A percentile compares a stretch with the other conserved stretches of the same genome.
These are phyloP conservation scores for Adoxophyes honmai DNA, from an alignment of 1,140 invertebrate species.

Conservation along the genomic window DNA sequence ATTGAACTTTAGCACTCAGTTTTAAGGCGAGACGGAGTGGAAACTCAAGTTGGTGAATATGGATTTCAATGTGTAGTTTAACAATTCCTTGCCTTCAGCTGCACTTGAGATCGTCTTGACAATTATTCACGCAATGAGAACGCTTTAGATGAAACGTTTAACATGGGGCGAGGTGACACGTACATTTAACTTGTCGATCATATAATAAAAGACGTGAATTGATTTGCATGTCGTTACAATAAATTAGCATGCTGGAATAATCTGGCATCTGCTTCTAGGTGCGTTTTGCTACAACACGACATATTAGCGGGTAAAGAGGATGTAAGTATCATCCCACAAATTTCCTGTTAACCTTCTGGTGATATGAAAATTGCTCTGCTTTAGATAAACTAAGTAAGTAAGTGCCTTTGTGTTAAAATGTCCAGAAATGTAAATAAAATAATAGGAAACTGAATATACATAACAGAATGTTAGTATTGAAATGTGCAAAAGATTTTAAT, in stretches of 20 bases:
- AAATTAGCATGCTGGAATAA: not conserved
- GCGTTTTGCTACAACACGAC: too few species aligned
- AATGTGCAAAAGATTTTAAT: too few species aligned
- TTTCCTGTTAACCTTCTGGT: slow-evolving; percentile 27
- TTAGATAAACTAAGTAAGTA: not conserved
- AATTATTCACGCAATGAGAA: slow-evolving; percentile 32
- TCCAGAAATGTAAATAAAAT: too few species aligned
- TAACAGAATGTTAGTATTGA: too few species aligned
- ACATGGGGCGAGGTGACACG: slow-evolving; percentile 5
- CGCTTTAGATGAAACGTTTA: slow-evolving; percentile 10
- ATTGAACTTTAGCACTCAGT: not conserved
- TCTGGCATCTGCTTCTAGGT: too few species aligned
- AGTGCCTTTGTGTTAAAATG: too few species aligned
- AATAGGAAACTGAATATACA: too few species aligned
- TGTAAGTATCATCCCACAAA: not conserved
- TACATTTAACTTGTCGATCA: not conserved
- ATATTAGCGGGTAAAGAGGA: too few species aligned
- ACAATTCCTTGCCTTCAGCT: slow-evolving; percentile 34
- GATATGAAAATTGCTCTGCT: slow-evolving; percentile 31
- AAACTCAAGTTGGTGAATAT: slow-evolving; percentile 16
- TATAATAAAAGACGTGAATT: not conserved
- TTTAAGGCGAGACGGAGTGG: not conserved
- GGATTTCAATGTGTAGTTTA: slow-evolving; percentile 30
- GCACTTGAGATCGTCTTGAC: slow-evolving; percentile 28
- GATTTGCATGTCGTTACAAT: not conserved